phyloP scores from a whole-genome alignment of 2,797 vertebrate genomes.

The Oceanodroma leucorhoa region DNA sequence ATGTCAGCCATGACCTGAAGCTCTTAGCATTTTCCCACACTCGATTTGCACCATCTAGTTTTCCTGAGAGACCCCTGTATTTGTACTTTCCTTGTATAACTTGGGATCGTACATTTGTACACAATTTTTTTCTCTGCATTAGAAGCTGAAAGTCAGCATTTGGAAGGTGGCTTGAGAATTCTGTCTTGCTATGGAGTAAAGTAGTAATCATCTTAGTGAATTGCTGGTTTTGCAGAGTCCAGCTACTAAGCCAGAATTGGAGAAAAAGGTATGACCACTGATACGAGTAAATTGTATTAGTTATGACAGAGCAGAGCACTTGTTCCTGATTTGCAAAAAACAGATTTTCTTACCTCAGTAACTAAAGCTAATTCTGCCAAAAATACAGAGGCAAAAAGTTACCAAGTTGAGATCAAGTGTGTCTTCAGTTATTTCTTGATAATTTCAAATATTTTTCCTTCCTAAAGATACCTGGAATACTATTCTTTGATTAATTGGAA shows the following conservation, averaged over 20 bases:
- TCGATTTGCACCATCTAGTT: not conserved
- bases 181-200: not conserved
- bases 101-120: not conserved
- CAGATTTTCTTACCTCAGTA: not conserved
- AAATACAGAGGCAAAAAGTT: not conserved
- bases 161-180: not conserved
- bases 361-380: not conserved
- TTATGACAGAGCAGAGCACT: not conserved
- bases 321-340: not conserved
- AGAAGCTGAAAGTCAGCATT: not conserved
- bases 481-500: not conserved
- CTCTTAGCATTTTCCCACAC: slow-evolving; percentile 56
- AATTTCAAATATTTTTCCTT: not conserved
- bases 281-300: not conserved
- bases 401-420: not conserved
- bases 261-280: not conserved
- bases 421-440: not conserved
- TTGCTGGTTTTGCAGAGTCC: not conserved
- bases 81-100: not conserved
- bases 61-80: slow-evolving; percentile 38
- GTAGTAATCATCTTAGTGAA: not conserved
- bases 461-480: not conserved
- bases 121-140: not conserved
- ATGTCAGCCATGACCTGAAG: slow-evolving; percentile 60
- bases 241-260: not conserved